Conservation (phyloP, 2,888 invertebrate species). For the Orgyia antiqua region DNA sequence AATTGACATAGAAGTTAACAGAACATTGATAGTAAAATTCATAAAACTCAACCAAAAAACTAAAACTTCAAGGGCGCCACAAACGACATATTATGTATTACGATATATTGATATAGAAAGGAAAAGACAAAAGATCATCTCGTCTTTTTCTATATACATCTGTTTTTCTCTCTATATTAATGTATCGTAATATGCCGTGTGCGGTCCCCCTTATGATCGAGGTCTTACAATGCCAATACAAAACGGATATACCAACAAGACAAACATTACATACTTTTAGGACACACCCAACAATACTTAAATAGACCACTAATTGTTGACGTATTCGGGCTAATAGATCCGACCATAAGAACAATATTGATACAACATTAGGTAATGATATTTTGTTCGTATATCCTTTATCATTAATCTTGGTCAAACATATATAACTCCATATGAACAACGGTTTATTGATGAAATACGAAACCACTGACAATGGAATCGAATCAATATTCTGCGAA, state of each 20-base stretch:
- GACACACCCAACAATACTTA: slow-evolving; percentile 1
- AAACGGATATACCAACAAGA: not conserved
- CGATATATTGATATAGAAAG: too few relatives aligned
- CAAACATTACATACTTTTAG: not conserved
- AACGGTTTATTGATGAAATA: slow-evolving; percentile 6
- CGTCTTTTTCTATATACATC: too few relatives aligned
- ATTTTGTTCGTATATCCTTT: slow-evolving; percentile 15
- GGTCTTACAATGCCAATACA: not conserved
- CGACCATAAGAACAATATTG: slow-evolving; percentile 19
- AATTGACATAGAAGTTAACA: too few relatives aligned
- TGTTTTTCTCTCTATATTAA: too few relatives aligned
- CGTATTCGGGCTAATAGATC: slow-evolving; percentile 12
- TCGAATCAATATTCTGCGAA: too few relatives aligned
- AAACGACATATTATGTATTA: too few relatives aligned
- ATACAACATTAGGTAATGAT: slow-evolving; percentile 20
- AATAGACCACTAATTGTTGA: slow-evolving; percentile 20
- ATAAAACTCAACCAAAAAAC: too few relatives aligned
- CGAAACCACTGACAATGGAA: slow-evolving; percentile 2
- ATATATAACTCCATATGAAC: slow-evolving; percentile 6
- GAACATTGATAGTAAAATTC: too few relatives aligned
- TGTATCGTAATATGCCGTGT: too few relatives aligned
- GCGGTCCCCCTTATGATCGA: not conserved
- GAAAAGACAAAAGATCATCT: too few relatives aligned
- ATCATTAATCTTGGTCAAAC: slow-evolving; percentile 26
- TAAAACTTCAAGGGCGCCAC: too few relatives aligned